Conservation (phyloP, 1,140 invertebrate species). For the Drosophila pallidifrons region DNA sequence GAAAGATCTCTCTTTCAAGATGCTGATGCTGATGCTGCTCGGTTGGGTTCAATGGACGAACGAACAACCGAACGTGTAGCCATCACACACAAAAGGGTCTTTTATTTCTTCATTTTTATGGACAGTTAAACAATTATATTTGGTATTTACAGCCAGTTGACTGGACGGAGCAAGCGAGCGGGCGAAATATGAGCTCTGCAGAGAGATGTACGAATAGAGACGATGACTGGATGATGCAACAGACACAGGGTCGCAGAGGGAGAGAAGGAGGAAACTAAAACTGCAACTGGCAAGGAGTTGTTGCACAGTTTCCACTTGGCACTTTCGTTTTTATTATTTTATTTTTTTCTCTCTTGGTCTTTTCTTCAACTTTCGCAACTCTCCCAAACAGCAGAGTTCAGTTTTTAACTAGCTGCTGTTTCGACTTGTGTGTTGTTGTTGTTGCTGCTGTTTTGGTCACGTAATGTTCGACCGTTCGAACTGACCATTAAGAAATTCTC, state of each 20-base stretch:
- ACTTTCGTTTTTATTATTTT: slow-evolving; percentile 57
- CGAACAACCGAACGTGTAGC: slow-evolving; percentile 5
- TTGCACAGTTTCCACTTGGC: slow-evolving; percentile 48
- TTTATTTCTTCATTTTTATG: slow-evolving; percentile 76
- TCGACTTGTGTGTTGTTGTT: background rate
- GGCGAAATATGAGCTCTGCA: slow-evolving; percentile 67
- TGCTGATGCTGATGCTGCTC: too few relatives aligned
- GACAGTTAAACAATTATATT: slow-evolving; percentile 81
- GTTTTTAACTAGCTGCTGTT: slow-evolving; percentile 27
- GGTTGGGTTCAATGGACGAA: slow-evolving; percentile 66
- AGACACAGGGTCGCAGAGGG: slow-evolving; percentile 26
- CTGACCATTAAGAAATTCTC: slow-evolving; percentile 77
- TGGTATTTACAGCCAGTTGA: slow-evolving; percentile 72
- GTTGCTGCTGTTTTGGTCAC: slow-evolving; percentile 51
- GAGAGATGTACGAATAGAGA: background rate
- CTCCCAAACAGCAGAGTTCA: slow-evolving; percentile 19
- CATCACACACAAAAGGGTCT: slow-evolving; percentile 65
- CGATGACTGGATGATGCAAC: slow-evolving; percentile 61
- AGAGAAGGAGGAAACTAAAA: slow-evolving; percentile 27
- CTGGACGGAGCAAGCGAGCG: slow-evolving; percentile 34
- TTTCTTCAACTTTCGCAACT: slow-evolving; percentile 44
- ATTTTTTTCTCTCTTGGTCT: slow-evolving; percentile 22
- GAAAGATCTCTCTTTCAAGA: slow-evolving; percentile 60
- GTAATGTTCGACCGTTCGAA: slow-evolving; percentile 52
- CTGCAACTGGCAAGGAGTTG: slow-evolving; percentile 46